Base-by-base conservation (phyloP, 2,888 invertebrate species). In the Leistus spinibarbis region DNA sequence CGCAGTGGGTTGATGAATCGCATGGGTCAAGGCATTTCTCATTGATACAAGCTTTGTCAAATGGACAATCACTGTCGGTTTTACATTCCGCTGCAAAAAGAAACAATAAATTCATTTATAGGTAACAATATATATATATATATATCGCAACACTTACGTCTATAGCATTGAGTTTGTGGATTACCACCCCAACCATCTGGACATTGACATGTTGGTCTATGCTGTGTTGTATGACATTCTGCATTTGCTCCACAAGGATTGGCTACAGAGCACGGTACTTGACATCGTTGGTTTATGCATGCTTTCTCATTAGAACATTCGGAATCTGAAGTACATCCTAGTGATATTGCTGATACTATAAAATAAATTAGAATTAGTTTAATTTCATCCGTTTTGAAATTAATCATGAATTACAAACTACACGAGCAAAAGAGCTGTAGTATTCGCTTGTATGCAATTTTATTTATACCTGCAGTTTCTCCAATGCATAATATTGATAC, bases 121-220 rank as follows among this genome's bases (percentile, higher is more conserved):
- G 9, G 40, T 57, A 63, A 53, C 22, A 27, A 17, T 57, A 24
- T 68, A n/a, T n/a, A 64, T 63, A 27, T 60, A 66, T 53, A 67
- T 67, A 57, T 24, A 68, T 4, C n/a, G n/a, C n/a, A n/a, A n/a
- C n/a, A 87, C 91, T 91, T 88, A 96, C 96, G 95, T 89, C 92
- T 94, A 83, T 93, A 95, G 82, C 97, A 97, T 78, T 91, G 90
- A 20, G 91, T 86, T 85, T 95, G 92, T 40, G 97, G 96, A 85
- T 96, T 94, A 77, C 97, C 97, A 69, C 94, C 95, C 87, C 94
- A 95, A 78, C 93, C 94, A 66, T 92, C 90, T 17, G 94, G 94
- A 83, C 97, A 97, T 81, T 89, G 90, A 84, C 97, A 97, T 19
- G 91, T 90, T 3, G 96, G 95, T 79, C 95, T 91, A 82, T 95